phyloP scores from a whole-genome alignment of 2,113 vertebrate species.

The Mus musculus region DNA sequence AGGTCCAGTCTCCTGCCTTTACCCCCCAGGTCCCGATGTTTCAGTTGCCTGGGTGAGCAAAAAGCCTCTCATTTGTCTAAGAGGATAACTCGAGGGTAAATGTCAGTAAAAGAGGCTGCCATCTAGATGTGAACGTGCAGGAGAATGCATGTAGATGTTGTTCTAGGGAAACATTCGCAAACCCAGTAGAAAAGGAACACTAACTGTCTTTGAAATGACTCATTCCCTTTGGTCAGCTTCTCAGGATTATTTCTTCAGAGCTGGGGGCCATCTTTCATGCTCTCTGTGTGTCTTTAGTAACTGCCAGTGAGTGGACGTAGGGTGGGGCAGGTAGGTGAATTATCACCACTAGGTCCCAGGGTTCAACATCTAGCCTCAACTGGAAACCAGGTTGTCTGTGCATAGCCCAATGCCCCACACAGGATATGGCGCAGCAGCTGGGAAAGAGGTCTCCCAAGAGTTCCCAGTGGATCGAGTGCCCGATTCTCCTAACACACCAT shows the following conservation, averaged over 20 bases:
- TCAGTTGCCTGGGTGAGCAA: background rate
- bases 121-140: background rate
- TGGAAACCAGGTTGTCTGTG: no score
- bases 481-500: background rate
- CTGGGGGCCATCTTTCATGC: background rate
- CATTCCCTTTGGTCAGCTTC: background rate
- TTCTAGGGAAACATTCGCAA: no score
- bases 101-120: background rate
- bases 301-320: rapidly evolving
- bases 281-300: background rate
- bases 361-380: no score
- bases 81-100: background rate
- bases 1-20: background rate
- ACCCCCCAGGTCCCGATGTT: background rate
- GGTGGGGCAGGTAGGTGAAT: background rate
- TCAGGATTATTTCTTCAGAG: background rate
- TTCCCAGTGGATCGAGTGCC: background rate
- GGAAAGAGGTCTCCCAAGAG: background rate
- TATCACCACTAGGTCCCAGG: no score
- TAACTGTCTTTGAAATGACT: background rate
- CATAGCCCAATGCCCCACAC: no score
- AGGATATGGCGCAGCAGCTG: background rate
- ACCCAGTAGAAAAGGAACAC: background rate
- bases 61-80: background rate
- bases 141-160: background rate